A percentile compares a stretch with the other conserved stretches of the same genome.
These are phyloP conservation scores for Busseola fusca DNA, from an alignment of 2,888 invertebrate genomes.

Conservation along the genomic window DNA sequence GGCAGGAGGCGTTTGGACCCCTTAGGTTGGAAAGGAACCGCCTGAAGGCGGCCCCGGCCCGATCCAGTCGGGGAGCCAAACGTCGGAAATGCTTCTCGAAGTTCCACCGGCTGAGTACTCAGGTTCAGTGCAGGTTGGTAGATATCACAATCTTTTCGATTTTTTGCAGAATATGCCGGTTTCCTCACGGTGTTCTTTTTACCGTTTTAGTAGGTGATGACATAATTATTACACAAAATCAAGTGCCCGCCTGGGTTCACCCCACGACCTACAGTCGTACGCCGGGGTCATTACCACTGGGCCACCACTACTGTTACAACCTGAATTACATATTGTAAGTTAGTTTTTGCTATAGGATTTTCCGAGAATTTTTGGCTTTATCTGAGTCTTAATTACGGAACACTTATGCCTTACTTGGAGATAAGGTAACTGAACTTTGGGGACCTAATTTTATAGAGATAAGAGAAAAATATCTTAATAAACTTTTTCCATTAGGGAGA, in stretches of 20 bases:
- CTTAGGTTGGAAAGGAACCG: no score
- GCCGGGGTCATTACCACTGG: not conserved
- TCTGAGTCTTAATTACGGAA: conserved; percentile 12
- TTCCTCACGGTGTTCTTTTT: no score
- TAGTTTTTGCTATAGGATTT: not conserved
- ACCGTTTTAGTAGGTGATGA: no score
- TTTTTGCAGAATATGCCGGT: no score
- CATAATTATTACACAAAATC: not conserved
- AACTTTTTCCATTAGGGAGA: not conserved
- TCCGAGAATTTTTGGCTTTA: not conserved
- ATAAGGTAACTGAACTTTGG: conserved; percentile 5
- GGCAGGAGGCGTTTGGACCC: no score
- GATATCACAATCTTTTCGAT: no score
- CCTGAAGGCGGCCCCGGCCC: no score
- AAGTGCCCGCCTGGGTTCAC: not conserved
- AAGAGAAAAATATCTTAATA: not conserved
- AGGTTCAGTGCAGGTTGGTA: not conserved
- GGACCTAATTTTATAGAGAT: conserved; percentile 8
- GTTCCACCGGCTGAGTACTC: no score
- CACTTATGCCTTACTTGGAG: conserved; percentile 4
- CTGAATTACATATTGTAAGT: not conserved
- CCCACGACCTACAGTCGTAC: not conserved
- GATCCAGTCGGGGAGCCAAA: no score
- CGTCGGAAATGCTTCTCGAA: no score
- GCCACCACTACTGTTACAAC: not conserved